Evolutionary conservation across 2,888 invertebrate genomes (phyloP).

Genomic region (Drymonia ruficornis): DNA sequence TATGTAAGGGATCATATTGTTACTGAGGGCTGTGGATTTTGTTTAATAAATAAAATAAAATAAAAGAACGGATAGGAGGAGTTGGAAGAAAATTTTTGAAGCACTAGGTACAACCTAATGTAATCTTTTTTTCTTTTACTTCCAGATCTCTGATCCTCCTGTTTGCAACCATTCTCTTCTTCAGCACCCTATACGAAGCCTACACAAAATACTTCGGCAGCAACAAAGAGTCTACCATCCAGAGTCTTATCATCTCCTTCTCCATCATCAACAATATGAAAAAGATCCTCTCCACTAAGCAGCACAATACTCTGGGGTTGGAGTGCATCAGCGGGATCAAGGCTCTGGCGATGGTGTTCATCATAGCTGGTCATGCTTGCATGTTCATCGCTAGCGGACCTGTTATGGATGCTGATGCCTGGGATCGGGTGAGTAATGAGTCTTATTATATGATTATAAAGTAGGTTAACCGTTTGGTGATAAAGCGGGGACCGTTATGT

Average conservation of each 20-base stretch:
- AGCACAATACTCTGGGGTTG: slow-evolving; percentile 84
- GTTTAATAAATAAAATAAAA: no score
- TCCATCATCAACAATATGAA: slow-evolving; percentile 85
- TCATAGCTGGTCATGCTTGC: slow-evolving; percentile 87
- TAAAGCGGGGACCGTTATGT: no score
- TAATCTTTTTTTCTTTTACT: not conserved
- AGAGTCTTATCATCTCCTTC: slow-evolving; percentile 77
- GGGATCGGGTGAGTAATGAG: slow-evolving; percentile 78
- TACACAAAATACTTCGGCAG: slow-evolving; percentile 59
- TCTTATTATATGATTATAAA: not conserved
- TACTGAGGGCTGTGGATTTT: no score
- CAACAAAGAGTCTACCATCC: slow-evolving; percentile 53
- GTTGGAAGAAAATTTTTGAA: no score
- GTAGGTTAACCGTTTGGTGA: no score
- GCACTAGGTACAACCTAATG: no score
- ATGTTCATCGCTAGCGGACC: slow-evolving; percentile 88
- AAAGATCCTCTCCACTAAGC: slow-evolving; percentile 84
- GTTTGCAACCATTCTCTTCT: slow-evolving; percentile 68
- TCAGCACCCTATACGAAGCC: slow-evolving; percentile 79
- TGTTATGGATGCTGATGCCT: slow-evolving; percentile 86
- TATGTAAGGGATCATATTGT: no score
- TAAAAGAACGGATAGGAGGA: no score
- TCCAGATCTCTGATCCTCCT: slow-evolving; percentile 77
- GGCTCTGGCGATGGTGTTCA: slow-evolving; percentile 87
- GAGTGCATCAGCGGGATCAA: slow-evolving; percentile 88